Evolutionary conservation across 2,113 vertebrate genomes (phyloP), one percentile per base, ranked within the genome.

Genomic region (Dissostichus mawsoni): DNA sequence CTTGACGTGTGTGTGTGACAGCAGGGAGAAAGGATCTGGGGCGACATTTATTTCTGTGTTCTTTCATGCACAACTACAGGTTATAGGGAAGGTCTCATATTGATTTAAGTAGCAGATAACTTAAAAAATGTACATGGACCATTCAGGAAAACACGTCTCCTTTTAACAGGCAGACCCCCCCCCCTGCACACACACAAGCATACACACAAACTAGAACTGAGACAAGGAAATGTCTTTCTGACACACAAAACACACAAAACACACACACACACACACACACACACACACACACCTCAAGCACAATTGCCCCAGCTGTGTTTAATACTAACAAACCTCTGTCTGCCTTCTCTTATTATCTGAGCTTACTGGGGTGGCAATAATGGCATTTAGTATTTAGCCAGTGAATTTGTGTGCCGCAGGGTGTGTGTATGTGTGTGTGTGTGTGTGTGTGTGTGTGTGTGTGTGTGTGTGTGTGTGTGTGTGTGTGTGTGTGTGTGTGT

Each of bases 341-440:
- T 66, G 69, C 12, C 41, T 67, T 57, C 64, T 72, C 82, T 79
- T 87, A 83, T 93, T 92, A 90, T 91, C 68, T 74, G 25, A 82
- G 90, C 59, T 90, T 80, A 92, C 76, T 93, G 89, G 66, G 62
- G 74, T 88, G 89, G 91, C 83, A 83, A 68, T 88, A 92, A 94
- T 90, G 73, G 48, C 86, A 80, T 93, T 92, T 92, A 90, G 80
- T 74, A 11, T 85, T 85, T 82, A 83, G 82, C 79, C 70, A 78
- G 52, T 85, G 76, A 81, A 56, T 86, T 81, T 81, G 14, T 79
- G 72, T 64, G 85, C 88, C 82, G 64, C 47, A 29, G 65, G 87
- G 23, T 81, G 25, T 67, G 71, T 70, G 11, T 72, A 17, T 68
- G 20, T 33, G 61, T 44, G 75, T 23, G 44, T 48, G 36, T 36